Base-by-base conservation (phyloP, 2,888 invertebrate genomes). In the Hydroisotoma schaefferi region DNA sequence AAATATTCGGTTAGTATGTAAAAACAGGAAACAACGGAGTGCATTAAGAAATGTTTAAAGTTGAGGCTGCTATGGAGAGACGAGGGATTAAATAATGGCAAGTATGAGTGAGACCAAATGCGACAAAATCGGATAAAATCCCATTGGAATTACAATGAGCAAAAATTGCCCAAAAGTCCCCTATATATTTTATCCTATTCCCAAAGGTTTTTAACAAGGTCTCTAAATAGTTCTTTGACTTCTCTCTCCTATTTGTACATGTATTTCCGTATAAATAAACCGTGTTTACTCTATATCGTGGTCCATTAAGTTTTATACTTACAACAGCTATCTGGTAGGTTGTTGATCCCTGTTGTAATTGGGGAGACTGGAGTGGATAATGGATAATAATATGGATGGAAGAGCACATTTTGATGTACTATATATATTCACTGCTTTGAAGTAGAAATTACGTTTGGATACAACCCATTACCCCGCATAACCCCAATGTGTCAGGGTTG, bases 131-230 rank as follows among this genome's bases (percentile, higher is more conserved):
- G n/a, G 28, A 22, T 52, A 52, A 52, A 52, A 57, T 52, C 52
- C 28, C 33, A 57, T 37, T 46, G 47, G 58, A 53, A 58, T 46
- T 53, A 47, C 47, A 67, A 67, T 65, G 65, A 70, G 67, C 67
- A 64, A 70, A 68, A 67, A 68, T 68, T 67, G 66, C 61, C 64
- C 67, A 60, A 60, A 57, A 67, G 57, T 59, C 59, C 57, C 59
- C 52, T 59, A 55, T 62, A 62, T 63, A 60, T 61, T 63, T 63
- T 57, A 61, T 59, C 61, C 40, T 52, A 64, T 62, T 68, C 70
- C 70, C 68, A 23, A 55, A 63, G 70, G 68, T 67, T 67, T 67
- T 69, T 65, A 65, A 65, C 63, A 57, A 28, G 52, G 55, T 59
- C 61, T 55, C 61, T 54, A 27, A 55, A 46, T 52, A 38, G 53